Base-by-base conservation (phyloP, 1,140 invertebrate species). In the Rhizoglyphus robini region DNA sequence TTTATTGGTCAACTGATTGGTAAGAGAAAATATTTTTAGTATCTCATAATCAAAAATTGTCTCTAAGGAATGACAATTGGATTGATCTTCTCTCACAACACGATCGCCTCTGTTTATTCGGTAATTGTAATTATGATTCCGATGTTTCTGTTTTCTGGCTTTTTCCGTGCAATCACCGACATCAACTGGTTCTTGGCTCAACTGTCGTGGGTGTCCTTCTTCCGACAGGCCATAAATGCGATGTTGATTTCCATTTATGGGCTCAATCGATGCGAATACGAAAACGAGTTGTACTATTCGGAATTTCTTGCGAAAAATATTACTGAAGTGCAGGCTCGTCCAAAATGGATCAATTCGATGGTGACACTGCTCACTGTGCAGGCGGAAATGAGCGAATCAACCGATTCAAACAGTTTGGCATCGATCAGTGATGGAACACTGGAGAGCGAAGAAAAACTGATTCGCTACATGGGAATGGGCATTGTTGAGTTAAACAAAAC, bases 121-220 rank as follows among this genome's bases (percentile, higher is more conserved):
- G 90, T 90, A 2, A 91, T 90, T 30, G 88, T 95, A 11, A 30
- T 86, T 86, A 41, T 87, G 88, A 30, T 93, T 93, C 67, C 92
- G 88, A 13, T 93, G 29, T 82, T 95, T 25, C 78, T 95, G n/a
- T 95, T 80, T 69, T 76, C 76, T 68, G 92, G 91, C 11, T 95
- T 95, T 79, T 96, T 96, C 77, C 87, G 93, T 25, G 91, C 88
- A 72, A 87, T 95, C 74, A 84, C 90, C 69, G 88, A 88, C n/a
- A 90, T 95, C 71, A 90, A 90, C 8, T 78, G 81, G 23, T 95
- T 94, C 72, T 76, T 95, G n/a, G 83, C 84, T 68, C 92, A 90
- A 85, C 78, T 96, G 13, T 86, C 90, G 3, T 94, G 93, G 77
- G 77, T 88, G 4, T 90, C 88, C 48, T 96, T 94, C 75, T 84